phyloP scores from a whole-genome alignment of 2,888 invertebrate genomes.

The Drosophila affinis region DNA sequence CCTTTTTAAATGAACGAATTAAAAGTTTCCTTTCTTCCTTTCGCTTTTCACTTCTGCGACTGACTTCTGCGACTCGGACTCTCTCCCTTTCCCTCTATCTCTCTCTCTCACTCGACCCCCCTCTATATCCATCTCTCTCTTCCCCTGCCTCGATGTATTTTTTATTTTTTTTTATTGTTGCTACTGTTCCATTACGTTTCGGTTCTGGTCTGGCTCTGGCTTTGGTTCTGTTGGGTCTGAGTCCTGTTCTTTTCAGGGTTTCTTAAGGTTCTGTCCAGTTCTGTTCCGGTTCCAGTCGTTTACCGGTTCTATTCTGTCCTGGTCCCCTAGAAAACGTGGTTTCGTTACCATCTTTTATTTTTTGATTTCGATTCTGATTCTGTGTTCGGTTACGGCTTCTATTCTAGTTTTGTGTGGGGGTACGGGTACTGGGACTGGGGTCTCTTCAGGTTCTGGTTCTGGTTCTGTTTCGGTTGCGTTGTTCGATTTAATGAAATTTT shows the following conservation, averaged over 20 bases:
- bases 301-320: conserved; percentile 10
- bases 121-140: neutral
- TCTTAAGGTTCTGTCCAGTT: neutral
- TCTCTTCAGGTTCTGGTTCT: conserved; percentile 44
- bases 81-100: no score
- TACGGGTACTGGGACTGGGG: neutral
- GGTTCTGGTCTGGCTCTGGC: conserved; percentile 3
- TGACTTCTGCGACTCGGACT: conserved; percentile 2
- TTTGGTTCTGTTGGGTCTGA: neutral
- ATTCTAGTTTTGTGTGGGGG: conserved; percentile 7
- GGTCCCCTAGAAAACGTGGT: neutral
- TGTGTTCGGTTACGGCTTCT: neutral
- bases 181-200: conserved; percentile 34
- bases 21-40: conserved; percentile 67
- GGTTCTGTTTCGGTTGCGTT: conserved; percentile 39
- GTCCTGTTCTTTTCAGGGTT: conserved; percentile 1
- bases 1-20: conserved; percentile 75
- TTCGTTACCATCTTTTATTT: conserved; percentile 23
- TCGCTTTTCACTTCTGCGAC: conserved; percentile 26
- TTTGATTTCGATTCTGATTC: conserved; percentile 6
- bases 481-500: conserved; percentile 69
- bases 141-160: neutral
- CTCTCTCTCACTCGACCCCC: no score
- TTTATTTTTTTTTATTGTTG: conserved; percentile 20
- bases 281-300: neutral